Evolutionary conservation across 2,797 vertebrate species (phyloP), one percentile per base, ranked within the genome.

Genomic region (Phalanger gymnotis): DNA sequence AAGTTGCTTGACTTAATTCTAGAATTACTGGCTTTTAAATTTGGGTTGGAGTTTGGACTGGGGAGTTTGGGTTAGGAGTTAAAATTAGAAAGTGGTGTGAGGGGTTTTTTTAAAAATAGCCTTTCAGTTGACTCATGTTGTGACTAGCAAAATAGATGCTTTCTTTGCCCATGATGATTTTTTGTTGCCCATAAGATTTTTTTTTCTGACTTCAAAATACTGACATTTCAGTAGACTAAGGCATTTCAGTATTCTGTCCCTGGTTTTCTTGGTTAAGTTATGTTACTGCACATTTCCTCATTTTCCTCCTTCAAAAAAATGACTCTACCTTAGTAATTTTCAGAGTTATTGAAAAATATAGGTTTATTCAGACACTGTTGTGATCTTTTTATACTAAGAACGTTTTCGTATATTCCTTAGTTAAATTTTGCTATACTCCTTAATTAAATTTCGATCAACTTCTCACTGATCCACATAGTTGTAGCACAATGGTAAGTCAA

Each of bases 201-300:
- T 92, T 96, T 25, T 92, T n/a, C 16, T 90, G 54, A 91, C 9
- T 47, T 81, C 25, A 81, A 81, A 89, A 3, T 94, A 90, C 27
- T 81, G 61, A 53, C 58, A 1, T 93, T 95, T 94, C 30, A 96
- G 51, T 51, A 55, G 57, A 27, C 53, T 93, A 81, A 94, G 34
- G 81, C 57, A 92, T 95, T 52, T 96, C 94, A 54, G 12, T 66
- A 92, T 53, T 31, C 47, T 89, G 25, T 94, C 7, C 16, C 31
- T 53, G 30, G 40, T 47, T 93, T 94, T 96, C 92, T 96, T 94
- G 40, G 66, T 61, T 93, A 93, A 53, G 40, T 93, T 55, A 93
- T n/a, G 91, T 94, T 92, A 94, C n/a, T 92, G 54, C 22, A 47
- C 7, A 81, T 47, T 47, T 47, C 22, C 73, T 3, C 7, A 4